phyloP scores from a whole-genome alignment of 2,888 invertebrate genomes.

The Volucella bombylans region DNA sequence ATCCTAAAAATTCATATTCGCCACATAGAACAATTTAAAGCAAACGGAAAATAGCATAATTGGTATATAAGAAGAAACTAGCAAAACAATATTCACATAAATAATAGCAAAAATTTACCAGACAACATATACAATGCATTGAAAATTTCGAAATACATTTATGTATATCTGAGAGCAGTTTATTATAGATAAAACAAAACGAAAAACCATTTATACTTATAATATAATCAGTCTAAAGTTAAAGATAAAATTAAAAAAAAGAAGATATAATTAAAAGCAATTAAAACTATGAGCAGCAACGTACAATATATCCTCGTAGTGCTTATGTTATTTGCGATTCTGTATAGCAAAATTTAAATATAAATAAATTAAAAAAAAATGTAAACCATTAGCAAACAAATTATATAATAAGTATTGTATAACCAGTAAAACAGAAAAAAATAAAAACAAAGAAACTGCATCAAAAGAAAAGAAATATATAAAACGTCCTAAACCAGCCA shows the following conservation, averaged over 20 bases:
- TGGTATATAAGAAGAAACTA: slow-evolving; percentile 61
- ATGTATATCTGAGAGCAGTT: slow-evolving; percentile 35
- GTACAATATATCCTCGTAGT: slow-evolving; percentile 44
- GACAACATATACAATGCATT: slow-evolving; percentile 17
- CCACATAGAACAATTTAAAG: slow-evolving; percentile 31
- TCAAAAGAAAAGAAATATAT: slow-evolving; percentile 31
- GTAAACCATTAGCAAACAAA: slow-evolving; percentile 21
- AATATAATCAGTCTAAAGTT: slow-evolving; percentile 2
- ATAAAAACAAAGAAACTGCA: slow-evolving; percentile 30
- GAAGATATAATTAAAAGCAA: slow-evolving; percentile 8
- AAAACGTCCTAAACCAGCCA: slow-evolving; percentile 73
- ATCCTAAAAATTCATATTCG: slow-evolving; percentile 17
- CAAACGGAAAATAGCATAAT: slow-evolving; percentile 55
- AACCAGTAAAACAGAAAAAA: neutral
- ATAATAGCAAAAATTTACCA: neutral
- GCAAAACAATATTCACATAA: neutral
- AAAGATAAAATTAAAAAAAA: neutral
- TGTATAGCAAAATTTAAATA: slow-evolving; percentile 11
- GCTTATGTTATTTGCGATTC: slow-evolving; percentile 53
- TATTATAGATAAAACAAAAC: neutral
- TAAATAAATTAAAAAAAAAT: neutral
- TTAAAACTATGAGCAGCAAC: slow-evolving; percentile 30
- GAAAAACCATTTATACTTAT: neutral
- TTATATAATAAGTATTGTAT: too few relatives aligned
- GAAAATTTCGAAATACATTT: slow-evolving; percentile 34